Conservation (phyloP, 2,113 vertebrate species). For the Pyxicephalus adspersus region DNA sequence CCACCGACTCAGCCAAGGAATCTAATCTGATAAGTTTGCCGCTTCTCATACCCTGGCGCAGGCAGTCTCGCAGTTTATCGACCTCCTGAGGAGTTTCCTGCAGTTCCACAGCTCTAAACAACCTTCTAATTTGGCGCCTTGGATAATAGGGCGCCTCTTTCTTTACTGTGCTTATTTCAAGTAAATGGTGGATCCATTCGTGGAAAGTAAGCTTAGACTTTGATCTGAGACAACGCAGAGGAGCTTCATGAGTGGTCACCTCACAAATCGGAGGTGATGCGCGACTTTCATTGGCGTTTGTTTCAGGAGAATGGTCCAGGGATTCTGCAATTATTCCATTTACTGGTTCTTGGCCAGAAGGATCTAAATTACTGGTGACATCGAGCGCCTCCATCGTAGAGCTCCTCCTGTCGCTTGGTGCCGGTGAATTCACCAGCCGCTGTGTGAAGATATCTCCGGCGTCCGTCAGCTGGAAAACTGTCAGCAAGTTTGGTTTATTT, state of each 20-base stretch:
- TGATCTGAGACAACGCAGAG: neutral
- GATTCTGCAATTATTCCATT: fast-evolving
- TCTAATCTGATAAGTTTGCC: slow-evolving; percentile 24
- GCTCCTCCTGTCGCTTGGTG: fast-evolving
- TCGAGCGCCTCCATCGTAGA: neutral
- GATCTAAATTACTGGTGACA: too few species aligned
- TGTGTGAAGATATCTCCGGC: slow-evolving; percentile 88
- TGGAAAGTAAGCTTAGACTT: slow-evolving; percentile 51
- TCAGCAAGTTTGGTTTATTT: slow-evolving; percentile 58
- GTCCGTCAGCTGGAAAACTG: slow-evolving; percentile 81
- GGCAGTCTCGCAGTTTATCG: neutral
- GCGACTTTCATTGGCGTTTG: fast-evolving
- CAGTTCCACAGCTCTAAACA: slow-evolving; percentile 46
- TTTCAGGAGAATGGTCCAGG: neutral
- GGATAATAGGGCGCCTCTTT: neutral
- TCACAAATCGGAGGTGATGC: too few species aligned
- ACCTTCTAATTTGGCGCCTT: slow-evolving; percentile 59
- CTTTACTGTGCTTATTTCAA: fast-evolving
- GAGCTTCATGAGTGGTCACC: neutral
- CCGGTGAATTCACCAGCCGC: slow-evolving; percentile 58
- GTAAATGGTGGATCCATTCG: slow-evolving; percentile 66
- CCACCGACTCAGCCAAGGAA: neutral
- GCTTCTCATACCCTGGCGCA: slow-evolving; percentile 62
- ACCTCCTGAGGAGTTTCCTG: fast-evolving
- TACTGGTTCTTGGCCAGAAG: neutral